Percentiles rank a stretch among this genome's conserved stretches.
phyloP scores from a whole-genome alignment of 2,797 vertebrate genomes.

The Coccyzus lansbergi region DNA sequence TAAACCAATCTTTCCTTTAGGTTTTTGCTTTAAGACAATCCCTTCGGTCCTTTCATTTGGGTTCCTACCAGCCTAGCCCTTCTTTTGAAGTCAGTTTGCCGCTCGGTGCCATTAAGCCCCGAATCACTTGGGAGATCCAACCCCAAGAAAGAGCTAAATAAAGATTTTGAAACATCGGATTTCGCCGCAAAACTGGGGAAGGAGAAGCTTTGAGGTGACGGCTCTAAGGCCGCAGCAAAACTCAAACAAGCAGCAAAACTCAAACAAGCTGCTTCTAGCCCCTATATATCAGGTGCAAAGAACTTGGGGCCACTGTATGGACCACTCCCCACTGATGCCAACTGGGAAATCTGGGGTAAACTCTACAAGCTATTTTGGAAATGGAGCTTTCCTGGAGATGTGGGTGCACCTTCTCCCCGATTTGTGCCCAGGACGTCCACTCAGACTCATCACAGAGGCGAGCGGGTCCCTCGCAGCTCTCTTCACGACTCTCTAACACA shows the following conservation, averaged over 20 bases:
- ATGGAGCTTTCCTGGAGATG: background rate
- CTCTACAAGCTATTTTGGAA: background rate
- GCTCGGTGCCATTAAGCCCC: background rate
- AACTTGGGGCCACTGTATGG: background rate
- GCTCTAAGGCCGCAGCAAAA: background rate
- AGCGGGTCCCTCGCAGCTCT: rapidly evolving
- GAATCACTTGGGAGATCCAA: background rate
- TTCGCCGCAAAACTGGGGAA: background rate
- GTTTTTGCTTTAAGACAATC: background rate
- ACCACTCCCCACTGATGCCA: background rate
- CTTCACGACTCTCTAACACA: background rate
- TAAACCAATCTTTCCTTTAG: background rate
- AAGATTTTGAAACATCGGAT: constrained; percentile 35
- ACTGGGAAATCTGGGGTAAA: background rate
- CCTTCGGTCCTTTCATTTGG: background rate
- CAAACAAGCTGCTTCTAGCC: background rate
- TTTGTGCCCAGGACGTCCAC: background rate
- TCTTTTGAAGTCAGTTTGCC: background rate
- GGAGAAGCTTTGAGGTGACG: background rate
- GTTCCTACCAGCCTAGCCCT: background rate
- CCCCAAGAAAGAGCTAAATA: constrained; percentile 3
- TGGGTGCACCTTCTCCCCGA: rapidly evolving
- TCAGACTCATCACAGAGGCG: background rate
- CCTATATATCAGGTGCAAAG: background rate
- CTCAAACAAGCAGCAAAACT: background rate